Evolutionary conservation across 2,113 vertebrate genomes (phyloP), one percentile per base, ranked within the genome.

Genomic region (Vanacampus margaritifer): DNA sequence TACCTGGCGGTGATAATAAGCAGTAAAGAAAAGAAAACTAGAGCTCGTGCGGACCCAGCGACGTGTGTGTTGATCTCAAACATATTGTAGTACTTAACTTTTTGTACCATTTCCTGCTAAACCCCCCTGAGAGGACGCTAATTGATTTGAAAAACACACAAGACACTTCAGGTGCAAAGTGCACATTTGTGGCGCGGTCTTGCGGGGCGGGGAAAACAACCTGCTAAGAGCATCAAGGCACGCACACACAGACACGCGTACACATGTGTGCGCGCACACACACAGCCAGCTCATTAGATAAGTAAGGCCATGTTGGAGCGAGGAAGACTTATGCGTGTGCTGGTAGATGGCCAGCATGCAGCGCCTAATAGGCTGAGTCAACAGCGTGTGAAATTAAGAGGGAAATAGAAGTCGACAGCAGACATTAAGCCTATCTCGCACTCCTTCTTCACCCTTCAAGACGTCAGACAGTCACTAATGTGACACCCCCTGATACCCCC

Each of bases 381-480:
- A 89, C 87, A 87, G 87, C 82, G 87, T 89, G 86, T 91, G 88
- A 91, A 91, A 91, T 91, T 86, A 91, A 90, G 88, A 88, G 79
- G 86, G 86, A 88, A 91, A 88, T 88, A 86, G 85, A 89, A 89
- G 86, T 80, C 82, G 89, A 86, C 88, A 87, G 86, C 88, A 87
- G 87, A 88, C 87, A 88, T 88, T 89, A 89, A 87, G 83, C 83
- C 75, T 78, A 76, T 80, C 74, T 76, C 80, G 64, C 84, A 83
- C 80, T 35, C 82, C 81, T 84, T 79, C 73, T 68, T 84, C 80
- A 80, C 74, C 82, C 84, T 78, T 67, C 74, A 78, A 84, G 85
- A 84, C 67, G 74, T 79, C 84, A 88, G 80, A 87, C 84, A 86
- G 84, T 65, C 62, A 75, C 85, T 87, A 86, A 87, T 90, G 78